Conservation (phyloP, 2,797 vertebrate species). For the Cyclura pinguis region DNA sequence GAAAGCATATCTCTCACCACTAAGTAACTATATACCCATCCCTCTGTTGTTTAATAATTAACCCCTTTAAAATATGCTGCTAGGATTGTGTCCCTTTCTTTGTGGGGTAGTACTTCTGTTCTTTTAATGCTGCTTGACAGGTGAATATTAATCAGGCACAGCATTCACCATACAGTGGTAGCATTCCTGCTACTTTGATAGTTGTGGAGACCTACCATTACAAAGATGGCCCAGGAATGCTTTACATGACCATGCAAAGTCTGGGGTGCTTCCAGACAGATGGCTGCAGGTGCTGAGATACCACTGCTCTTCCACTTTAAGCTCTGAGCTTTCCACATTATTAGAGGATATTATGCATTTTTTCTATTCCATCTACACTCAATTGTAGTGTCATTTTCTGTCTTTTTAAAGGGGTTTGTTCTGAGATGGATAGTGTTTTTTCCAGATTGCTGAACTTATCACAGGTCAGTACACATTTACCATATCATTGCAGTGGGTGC, state of each 20-base stretch:
- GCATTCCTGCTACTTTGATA: background rate
- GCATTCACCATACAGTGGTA: background rate
- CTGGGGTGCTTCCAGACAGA: background rate
- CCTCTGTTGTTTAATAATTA: conserved; percentile 15
- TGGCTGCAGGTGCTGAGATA: background rate
- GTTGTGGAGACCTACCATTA: background rate
- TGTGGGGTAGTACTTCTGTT: background rate
- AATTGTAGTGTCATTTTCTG: background rate
- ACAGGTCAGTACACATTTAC: background rate
- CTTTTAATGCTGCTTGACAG: background rate
- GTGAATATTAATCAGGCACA: background rate
- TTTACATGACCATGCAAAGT: background rate
- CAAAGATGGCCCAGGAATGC: background rate
- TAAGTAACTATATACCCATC: background rate
- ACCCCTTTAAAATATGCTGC: background rate
- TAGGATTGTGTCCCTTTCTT: background rate
- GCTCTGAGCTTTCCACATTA: background rate
- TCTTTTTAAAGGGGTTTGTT: background rate
- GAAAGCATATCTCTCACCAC: background rate
- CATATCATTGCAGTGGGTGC: background rate
- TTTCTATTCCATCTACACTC: no score
- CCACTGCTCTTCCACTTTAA: background rate
- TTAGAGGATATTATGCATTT: background rate
- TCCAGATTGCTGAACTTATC: background rate
- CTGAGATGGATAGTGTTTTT: background rate